phyloP scores from a whole-genome alignment of 2,797 vertebrate genomes.

The Cygnus olor region DNA sequence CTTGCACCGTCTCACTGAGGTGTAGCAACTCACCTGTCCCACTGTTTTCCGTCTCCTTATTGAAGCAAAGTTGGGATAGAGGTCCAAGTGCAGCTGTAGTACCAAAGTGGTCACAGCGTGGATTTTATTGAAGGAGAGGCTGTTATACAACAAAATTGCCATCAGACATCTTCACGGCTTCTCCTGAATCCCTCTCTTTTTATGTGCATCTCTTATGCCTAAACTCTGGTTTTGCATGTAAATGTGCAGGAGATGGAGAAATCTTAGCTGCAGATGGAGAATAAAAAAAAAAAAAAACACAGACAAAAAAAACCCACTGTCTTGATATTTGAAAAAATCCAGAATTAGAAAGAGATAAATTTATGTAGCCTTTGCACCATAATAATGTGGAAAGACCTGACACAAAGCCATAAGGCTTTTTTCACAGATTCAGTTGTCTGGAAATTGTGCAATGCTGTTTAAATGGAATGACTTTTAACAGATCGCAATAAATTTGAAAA shows the following conservation, averaged over 20 bases:
- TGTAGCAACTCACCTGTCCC: background rate
- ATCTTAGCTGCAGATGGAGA: constrained; percentile 42
- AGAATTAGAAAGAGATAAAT: constrained; percentile 68
- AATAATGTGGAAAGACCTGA: constrained; percentile 72
- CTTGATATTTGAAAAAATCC: constrained; percentile 59
- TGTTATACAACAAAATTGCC: background rate
- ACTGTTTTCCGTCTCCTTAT: background rate
- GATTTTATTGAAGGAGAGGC: background rate
- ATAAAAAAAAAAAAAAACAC: background rate
- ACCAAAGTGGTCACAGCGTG: rapidly evolving
- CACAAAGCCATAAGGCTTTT: constrained; percentile 73
- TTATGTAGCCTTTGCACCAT: constrained; percentile 72
- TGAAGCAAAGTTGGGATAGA: background rate
- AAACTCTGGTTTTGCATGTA: constrained; percentile 36
- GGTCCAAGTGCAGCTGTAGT: background rate
- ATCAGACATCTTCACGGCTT: background rate
- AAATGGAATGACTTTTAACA: constrained; percentile 50
- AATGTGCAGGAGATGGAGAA: constrained; percentile 25
- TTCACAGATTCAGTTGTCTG: constrained; percentile 66
- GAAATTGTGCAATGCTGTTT: constrained; percentile 62
- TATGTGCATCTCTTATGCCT: background rate
- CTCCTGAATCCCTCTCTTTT: constrained; percentile 8
- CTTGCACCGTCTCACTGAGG: background rate
- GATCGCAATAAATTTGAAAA: constrained; percentile 14
- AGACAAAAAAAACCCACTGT: background rate